A percentile compares a stretch with the other conserved stretches of the same genome.
phyloP scores from a whole-genome alignment of 2,888 invertebrate species.

The Acheta domesticus region DNA sequence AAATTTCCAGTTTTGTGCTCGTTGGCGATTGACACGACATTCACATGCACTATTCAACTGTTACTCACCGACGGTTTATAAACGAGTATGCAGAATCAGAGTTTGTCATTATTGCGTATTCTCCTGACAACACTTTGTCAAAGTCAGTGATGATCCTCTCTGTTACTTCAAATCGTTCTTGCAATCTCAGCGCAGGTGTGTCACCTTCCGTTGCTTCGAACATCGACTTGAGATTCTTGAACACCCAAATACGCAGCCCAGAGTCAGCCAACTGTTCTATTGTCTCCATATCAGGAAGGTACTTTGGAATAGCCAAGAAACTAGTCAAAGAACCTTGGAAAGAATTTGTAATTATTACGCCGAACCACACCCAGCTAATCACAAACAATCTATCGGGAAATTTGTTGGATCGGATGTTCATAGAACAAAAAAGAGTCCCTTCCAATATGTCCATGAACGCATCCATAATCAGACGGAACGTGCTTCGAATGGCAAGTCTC shows the following conservation, averaged over 20 bases:
- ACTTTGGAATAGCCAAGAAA: conserved; percentile 20
- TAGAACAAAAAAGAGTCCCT: neutral
- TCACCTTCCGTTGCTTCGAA: neutral
- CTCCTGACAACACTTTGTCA: neutral
- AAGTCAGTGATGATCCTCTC: neutral
- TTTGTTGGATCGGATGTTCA: neutral
- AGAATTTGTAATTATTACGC: conserved; percentile 18
- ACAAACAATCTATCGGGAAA: neutral
- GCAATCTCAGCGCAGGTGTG: neutral
- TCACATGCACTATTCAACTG: neutral
- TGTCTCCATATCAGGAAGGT: conserved; percentile 19
- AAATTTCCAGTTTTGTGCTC: too few species aligned
- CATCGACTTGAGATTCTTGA: neutral
- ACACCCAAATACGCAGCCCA: neutral
- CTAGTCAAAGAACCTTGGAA: conserved; percentile 21
- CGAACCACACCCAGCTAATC: neutral
- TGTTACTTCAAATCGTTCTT: neutral
- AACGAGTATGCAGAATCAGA: neutral
- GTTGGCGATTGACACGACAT: too few species aligned
- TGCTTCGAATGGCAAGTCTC: neutral
- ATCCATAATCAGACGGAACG: neutral
- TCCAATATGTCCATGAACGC: neutral
- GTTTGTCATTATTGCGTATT: neutral
- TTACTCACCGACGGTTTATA: neutral
- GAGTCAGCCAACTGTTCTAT: neutral